Percentiles rank a stretch among this genome's conserved stretches.
Conservation (phyloP, 2,113 vertebrate species). For the Oncorhynchus kisutch region DNA sequence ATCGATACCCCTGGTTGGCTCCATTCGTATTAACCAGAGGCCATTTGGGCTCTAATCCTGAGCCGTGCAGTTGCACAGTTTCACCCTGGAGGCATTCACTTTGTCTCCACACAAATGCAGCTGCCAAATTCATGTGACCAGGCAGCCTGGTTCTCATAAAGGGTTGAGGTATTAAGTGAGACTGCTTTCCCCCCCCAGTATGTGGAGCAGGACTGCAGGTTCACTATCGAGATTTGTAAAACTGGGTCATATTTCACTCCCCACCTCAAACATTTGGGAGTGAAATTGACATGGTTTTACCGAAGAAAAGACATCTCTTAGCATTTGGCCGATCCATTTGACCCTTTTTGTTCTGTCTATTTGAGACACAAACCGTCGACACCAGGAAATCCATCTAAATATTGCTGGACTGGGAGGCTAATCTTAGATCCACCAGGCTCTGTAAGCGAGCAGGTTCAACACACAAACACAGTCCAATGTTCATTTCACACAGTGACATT, state of each 20-base stretch:
- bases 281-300: no score
- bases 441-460: neutral
- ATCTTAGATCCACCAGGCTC: neutral
- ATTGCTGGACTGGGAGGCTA: slow-evolving; percentile 38
- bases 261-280: no score
- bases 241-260: neutral
- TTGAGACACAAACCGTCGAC: slow-evolving; percentile 50
- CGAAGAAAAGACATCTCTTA: no score
- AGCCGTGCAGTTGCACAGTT: slow-evolving; percentile 63
- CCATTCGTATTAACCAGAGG: slow-evolving; percentile 51
- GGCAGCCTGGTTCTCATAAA: slow-evolving; percentile 52
- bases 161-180: slow-evolving; percentile 57
- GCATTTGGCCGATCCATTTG: neutral
- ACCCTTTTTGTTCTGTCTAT: slow-evolving; percentile 28
- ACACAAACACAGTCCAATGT: no score
- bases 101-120: slow-evolving; percentile 64
- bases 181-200: slow-evolving; percentile 29
- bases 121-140: slow-evolving; percentile 68
- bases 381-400: slow-evolving; percentile 47
- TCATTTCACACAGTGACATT: no score
- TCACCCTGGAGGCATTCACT: slow-evolving; percentile 67
- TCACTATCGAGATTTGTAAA: neutral
- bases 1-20: slow-evolving; percentile 63
- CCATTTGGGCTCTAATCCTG: slow-evolving; percentile 63
- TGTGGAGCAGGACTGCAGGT: neutral